Evolutionary conservation across 1,140 invertebrate species (phyloP), one percentile per base, ranked within the genome.

Genomic region (Drosophila trapezifrons): DNA sequence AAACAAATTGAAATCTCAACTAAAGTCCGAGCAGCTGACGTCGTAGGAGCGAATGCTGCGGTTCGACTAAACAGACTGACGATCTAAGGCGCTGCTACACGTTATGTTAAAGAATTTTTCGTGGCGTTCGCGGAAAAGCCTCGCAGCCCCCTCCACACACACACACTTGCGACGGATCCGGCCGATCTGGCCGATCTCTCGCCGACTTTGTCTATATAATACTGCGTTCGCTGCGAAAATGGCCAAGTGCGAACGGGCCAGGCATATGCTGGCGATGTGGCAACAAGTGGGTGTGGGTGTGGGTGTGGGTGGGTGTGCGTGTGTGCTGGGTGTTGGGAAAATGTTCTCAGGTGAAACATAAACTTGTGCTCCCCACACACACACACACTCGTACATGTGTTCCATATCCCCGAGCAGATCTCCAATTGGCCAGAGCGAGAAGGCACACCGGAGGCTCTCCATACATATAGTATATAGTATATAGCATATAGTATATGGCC

Each of bases 1-100:
- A 92, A 92, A 91, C 90, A 92, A 92, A 92, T 91, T 92, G 75
- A 90, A 92, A 77, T 91, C 90, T 91, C 86, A 90, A 91, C 85
- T 85, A 90, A 87, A 83, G 91, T 92, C 91, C 91, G 91, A 91
- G 91, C 91, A 92, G 91, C 91, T 92, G 91, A 91, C 91, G 91
- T 92, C 74, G 89, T 92, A 91, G 91, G 91, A 92, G 91, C 91
- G 91, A 92, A 92, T 92, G 91, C 91, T 92, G 91, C 91, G 91
- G 91, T 92, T 92, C 91, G 91, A 92, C 91, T 92, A 92, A 92
- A 92, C 91, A 91, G 91, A 92, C 91, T 92, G 91, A 91, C 90
- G 90, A 90, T 91, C 85, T 73, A 83, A 78, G 78, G 83, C 81
- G 90, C 83, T 91, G 89, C 90, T 90, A 86, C 87, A 91, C 90